These are phyloP conservation scores for Parochlus steinenii DNA, from an alignment of 2,888 invertebrate genomes.

Conservation along the genomic window DNA sequence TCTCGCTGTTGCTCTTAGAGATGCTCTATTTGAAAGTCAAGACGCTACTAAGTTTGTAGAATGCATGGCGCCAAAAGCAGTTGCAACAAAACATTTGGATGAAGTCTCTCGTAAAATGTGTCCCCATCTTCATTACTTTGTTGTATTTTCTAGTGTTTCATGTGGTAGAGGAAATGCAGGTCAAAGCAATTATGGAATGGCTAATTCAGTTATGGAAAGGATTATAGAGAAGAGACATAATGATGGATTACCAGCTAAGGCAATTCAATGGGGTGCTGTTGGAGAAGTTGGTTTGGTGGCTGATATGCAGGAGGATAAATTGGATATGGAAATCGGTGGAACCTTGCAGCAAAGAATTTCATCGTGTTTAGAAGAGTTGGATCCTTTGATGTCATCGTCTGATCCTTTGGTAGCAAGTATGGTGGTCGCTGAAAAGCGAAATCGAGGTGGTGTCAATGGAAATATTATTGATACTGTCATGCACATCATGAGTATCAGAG, in stretches of 20 bases:
- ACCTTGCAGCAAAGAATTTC: constrained; percentile 62
- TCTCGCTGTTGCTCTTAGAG: constrained; percentile 58
- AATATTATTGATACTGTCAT: constrained; percentile 50
- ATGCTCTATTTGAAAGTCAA: constrained; percentile 58
- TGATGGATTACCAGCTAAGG: constrained; percentile 51
- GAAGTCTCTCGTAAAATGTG: constrained; percentile 36
- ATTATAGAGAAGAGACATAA: constrained; percentile 52
- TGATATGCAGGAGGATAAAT: constrained; percentile 43
- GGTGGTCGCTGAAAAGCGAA: constrained; percentile 61
- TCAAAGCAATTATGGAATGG: constrained; percentile 77
- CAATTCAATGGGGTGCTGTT: constrained; percentile 75
- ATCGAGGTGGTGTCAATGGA: constrained; percentile 38
- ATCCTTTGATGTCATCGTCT: constrained; percentile 51
- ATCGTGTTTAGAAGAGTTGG: constrained; percentile 52
- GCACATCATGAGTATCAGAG: constrained; percentile 34
- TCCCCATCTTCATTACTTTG: constrained; percentile 41
- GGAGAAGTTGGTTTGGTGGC: constrained; percentile 64
- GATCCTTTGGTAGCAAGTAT: constrained; percentile 50
- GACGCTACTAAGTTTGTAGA: constrained; percentile 45
- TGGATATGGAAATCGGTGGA: constrained; percentile 45
- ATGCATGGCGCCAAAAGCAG: constrained; percentile 56
- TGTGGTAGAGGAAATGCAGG: constrained; percentile 75
- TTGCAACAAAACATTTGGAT: constrained; percentile 56
- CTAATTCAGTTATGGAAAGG: constrained; percentile 81
- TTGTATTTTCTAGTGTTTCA: constrained; percentile 69